A percentile compares a stretch with the other conserved stretches of the same genome.
Conservation (phyloP, 1,140 invertebrate species). For the Melanaphis sacchari region DNA sequence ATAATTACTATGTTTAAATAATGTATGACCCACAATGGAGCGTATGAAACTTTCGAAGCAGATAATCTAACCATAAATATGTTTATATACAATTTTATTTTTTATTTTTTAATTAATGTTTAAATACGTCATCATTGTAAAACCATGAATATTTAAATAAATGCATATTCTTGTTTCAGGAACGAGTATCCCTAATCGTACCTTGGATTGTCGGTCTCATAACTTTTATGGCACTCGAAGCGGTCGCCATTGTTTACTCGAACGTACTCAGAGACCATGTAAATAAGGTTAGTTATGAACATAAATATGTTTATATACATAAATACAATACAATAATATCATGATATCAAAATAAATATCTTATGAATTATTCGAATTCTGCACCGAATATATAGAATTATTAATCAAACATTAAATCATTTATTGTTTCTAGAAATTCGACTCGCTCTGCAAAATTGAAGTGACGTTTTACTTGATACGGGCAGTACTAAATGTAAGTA, state of each 20-base stretch:
- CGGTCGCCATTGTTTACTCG: slow-evolving; percentile 78
- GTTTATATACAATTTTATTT: not conserved
- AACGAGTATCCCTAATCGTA: slow-evolving; percentile 73
- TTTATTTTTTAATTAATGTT: not conserved
- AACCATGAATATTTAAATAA: not conserved
- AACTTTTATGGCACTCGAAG: slow-evolving; percentile 77
- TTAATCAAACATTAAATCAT: slow-evolving; percentile 11
- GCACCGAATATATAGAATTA: not conserved
- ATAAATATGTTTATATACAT: not conserved
- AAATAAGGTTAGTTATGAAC: slow-evolving; percentile 70
- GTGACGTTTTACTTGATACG: slow-evolving; percentile 74
- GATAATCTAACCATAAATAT: not conserved
- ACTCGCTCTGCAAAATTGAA: slow-evolving; percentile 76
- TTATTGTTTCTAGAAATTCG: slow-evolving; percentile 73
- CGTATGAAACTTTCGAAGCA: not conserved
- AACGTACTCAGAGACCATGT: slow-evolving; percentile 79
- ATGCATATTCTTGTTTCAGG: slow-evolving; percentile 66
- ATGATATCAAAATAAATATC: not conserved
- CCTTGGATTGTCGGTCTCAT: slow-evolving; percentile 78
- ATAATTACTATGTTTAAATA: not conserved
- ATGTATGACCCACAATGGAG: not conserved
- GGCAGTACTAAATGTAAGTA: slow-evolving; percentile 75
- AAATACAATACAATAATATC: not conserved
- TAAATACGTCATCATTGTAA: not conserved
- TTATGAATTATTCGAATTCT: not conserved